These are phyloP conservation scores for Cryptus armator DNA, from an alignment of 2,888 invertebrate genomes.

Conservation along the genomic window DNA sequence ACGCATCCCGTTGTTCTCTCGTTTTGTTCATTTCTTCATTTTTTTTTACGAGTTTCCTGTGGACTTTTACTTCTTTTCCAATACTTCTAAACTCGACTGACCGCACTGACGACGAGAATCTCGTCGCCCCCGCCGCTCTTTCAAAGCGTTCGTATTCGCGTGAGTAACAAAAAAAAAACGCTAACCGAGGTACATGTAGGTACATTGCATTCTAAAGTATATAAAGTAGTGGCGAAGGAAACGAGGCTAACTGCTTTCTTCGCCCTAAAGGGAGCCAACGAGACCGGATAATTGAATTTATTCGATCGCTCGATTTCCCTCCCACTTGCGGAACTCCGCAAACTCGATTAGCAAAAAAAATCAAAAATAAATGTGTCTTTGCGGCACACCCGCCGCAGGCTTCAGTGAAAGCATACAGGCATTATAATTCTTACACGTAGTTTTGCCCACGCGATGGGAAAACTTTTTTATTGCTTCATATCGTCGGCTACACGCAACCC, in stretches of 20 bases:
- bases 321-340: neutral
- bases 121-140: slow-evolving; percentile 13
- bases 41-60: slow-evolving; percentile 10
- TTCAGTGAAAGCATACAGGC: slow-evolving; percentile 14
- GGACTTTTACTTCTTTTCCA: slow-evolving; percentile 2
- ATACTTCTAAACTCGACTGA: neutral
- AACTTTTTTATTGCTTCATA: slow-evolving; percentile 20
- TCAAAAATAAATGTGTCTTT: neutral
- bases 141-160: neutral
- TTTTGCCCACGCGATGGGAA: slow-evolving; percentile 15
- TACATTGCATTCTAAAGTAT: slow-evolving; percentile 53
- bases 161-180: neutral
- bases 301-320: slow-evolving; percentile 57
- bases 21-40: slow-evolving; percentile 16
- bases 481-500: neutral
- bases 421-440: neutral
- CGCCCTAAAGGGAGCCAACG: slow-evolving; percentile 59
- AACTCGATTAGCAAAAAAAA: neutral
- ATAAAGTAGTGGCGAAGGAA: slow-evolving; percentile 45
- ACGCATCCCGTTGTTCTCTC: slow-evolving; percentile 52
- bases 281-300: slow-evolving; percentile 61
- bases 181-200: slow-evolving; percentile 27
- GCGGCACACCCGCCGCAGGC: neutral
- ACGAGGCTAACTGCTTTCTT: slow-evolving; percentile 64
- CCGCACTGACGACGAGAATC: neutral